A percentile compares a stretch with the other conserved stretches of the same genome.
phyloP scores from a whole-genome alignment of 2,113 vertebrate genomes.

The Peucedramus taeniatus region DNA sequence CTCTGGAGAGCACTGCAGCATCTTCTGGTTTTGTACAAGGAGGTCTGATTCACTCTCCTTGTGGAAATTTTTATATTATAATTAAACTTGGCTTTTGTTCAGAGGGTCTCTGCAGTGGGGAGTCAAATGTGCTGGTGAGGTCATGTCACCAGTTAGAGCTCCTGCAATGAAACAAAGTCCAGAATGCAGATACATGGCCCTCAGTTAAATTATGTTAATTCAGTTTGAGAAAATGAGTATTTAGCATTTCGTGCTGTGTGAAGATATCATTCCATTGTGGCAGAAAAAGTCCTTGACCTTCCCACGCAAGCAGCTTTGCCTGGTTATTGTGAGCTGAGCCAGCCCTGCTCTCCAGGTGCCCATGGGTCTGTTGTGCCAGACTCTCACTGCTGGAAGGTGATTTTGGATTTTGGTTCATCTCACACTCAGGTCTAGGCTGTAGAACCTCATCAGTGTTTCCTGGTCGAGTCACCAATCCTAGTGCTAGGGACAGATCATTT shows the following conservation, averaged over 20 bases:
- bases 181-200: neutral
- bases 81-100: neutral
- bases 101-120: neutral
- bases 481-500: neutral
- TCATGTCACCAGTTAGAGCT: neutral
- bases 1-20: neutral
- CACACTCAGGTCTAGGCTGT: neutral
- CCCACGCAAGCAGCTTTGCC: neutral
- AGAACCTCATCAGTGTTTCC: neutral
- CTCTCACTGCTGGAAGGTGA: neutral
- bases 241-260: neutral
- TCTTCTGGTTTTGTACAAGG: neutral
- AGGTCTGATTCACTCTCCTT: neutral
- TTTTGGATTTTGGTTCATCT: neutral
- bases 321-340: neutral
- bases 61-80: neutral
- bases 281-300: neutral
- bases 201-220: neutral
- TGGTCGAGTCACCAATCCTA: rapidly evolving
- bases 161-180: neutral
- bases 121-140: neutral
- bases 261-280: neutral
- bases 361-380: rapidly evolving
- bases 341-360: neutral
- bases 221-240: neutral